Base-by-base conservation (phyloP, 2,113 vertebrate species). In the Scopus umbretta region DNA sequence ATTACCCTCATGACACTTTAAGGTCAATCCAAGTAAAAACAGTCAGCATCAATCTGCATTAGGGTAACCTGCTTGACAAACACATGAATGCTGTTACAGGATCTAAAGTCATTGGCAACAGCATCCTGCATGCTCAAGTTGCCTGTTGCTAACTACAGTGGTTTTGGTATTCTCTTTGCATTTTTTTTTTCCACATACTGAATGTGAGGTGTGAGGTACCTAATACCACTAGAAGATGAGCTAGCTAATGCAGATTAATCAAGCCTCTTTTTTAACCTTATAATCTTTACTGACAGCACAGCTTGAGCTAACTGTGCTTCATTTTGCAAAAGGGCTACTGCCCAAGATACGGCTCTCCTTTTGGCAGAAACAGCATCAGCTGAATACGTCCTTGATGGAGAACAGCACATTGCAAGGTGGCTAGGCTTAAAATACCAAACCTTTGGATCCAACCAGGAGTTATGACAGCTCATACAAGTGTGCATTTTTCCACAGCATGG, bases 401-500 rank as follows among this genome's bases (percentile, higher is more conserved):
- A 89, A 61, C 76, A 71, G 65, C 11, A 18, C 29, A 32, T 78
- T 68, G 78, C 73, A 79, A 40, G 55, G 86, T 36, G 71, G 67
- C 45, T 8, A 38, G n/a, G 61, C 73, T 91, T 85, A 79, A 96
- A 88, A 95, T 50, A 96, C 84, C 83, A 94, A 67, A 55, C 75
- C 68, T 21, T 71, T 52, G 65, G 68, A 80, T 67, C 21, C 61
- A 67, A 43, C 17, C 73, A 72, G 56, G 65, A 91, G 61, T 50
- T 84, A n/a, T 2, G 7, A 86, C 84, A 95, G 89, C 73, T 91
- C 72, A 68, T 67, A 53, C 45, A 70, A 92, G 67, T 2, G 26
- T 36, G 72, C 9, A 4, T 67, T 91, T 80, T 75, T 71, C 62
- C 76, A 93, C 19, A 4, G 34, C 89, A 65, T 50, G 27, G 42